Evolutionary conservation across 2,797 vertebrate genomes (phyloP), one percentile per base, ranked within the genome.

Genomic region (Falco concolor): DNA sequence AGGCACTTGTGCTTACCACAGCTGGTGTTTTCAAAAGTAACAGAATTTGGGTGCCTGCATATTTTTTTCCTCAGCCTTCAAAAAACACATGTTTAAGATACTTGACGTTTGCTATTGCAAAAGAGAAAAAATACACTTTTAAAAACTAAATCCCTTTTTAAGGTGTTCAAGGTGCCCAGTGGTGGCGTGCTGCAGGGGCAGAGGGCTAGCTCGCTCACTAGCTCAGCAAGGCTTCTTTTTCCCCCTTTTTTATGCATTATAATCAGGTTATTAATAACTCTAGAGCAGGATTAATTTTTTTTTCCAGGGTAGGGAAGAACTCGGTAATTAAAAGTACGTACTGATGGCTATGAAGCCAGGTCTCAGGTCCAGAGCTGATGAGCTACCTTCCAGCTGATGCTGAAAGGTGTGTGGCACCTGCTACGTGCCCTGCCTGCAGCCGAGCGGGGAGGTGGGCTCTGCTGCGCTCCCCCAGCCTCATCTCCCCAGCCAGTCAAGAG

Each of bases 191-290:
- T 74, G 44, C 38, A 50, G 13, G 24, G 23, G 38, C 75, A 86
- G 70, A 81, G 70, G 64, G 34, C 1, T 5, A 57, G 56, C 38
- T 53, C 38, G 49, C 78, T 91, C 85, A 7, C n/a, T 19, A 65
- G 47, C 89, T 85, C 83, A 73, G 83, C 4, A 3, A 82, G 49
- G 34, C 70, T 94, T 69, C 63, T 40, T 83, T 36, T 19, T 4
- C 32, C 50, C 61, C 38, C 8, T 68, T 36, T 82, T 84, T 70
- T 28, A 25, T 45, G 78, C 68, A 38, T 89, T 78, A 38, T 67
- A 82, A 57, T 53, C 42, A 63, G 73, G 89, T 96, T 96, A 93
- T 95, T 96, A 96, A 96, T 96, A 96, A 93, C 89, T 53, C 64
- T 61, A 89, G 90, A 92, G 61, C 63, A 82, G 44, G 61, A 56